Percentiles rank a stretch among this genome's conserved stretches.
Conservation (phyloP, 2,888 invertebrate genomes). For the Cacoxenus indagator region DNA sequence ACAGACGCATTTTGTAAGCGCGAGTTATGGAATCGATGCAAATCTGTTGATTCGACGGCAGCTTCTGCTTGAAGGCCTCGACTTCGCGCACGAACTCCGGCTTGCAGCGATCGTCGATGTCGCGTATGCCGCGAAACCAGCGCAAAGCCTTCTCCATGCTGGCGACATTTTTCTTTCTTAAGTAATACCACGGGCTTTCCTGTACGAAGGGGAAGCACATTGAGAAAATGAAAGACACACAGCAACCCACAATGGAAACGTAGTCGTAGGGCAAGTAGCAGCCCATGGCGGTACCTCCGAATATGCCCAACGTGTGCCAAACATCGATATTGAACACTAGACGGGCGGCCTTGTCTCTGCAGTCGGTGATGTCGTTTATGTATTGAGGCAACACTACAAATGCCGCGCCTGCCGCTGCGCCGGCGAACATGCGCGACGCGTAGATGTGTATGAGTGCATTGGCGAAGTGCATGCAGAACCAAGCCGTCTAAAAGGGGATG, state of each 20-base stretch:
- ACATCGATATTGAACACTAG: slow-evolving; percentile 55
- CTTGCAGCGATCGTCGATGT: slow-evolving; percentile 56
- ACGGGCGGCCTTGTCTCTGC: slow-evolving; percentile 46
- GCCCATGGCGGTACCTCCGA: slow-evolving; percentile 56
- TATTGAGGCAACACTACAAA: slow-evolving; percentile 63
- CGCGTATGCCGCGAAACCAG: slow-evolving; percentile 67
- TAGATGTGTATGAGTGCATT: slow-evolving; percentile 63
- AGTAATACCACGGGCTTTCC: slow-evolving; percentile 63
- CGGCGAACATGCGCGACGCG: slow-evolving; percentile 60
- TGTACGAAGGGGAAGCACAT: slow-evolving; percentile 65
- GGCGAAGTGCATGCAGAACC: slow-evolving; percentile 65
- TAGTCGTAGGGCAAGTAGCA: slow-evolving; percentile 49
- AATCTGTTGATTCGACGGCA: slow-evolving; percentile 29
- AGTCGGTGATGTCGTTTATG: slow-evolving; percentile 61
- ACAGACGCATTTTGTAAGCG: slow-evolving; percentile 46
- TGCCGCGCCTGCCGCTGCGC: slow-evolving; percentile 59
- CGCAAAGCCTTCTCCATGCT: slow-evolving; percentile 64
- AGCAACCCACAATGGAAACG: slow-evolving; percentile 52
- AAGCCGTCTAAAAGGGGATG: slow-evolving; percentile 49
- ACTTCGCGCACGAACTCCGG: slow-evolving; percentile 57
- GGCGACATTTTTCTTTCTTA: slow-evolving; percentile 48
- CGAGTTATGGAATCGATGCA: slow-evolving; percentile 33
- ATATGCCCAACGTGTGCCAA: slow-evolving; percentile 59
- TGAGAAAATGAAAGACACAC: slow-evolving; percentile 54
- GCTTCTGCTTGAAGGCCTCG: slow-evolving; percentile 48